phyloP scores from a whole-genome alignment of 2,797 vertebrate genomes.

The Acipenser transmontanus region DNA sequence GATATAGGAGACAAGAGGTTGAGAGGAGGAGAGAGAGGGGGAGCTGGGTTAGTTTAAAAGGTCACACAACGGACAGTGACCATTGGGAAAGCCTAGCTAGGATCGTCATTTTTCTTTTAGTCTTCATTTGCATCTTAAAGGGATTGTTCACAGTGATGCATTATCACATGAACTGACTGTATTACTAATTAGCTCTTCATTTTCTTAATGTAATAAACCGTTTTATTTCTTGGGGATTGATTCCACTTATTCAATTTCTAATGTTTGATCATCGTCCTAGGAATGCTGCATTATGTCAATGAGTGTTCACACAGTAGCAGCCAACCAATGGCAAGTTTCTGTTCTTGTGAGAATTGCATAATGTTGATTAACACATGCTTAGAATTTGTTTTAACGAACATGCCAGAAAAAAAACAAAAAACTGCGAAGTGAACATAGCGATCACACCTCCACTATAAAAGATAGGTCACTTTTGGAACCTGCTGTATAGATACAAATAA shows the following conservation, averaged over 20 bases:
- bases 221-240: constrained; percentile 7
- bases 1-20: constrained; percentile 2
- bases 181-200: constrained; percentile 9
- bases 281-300: too few relatives aligned
- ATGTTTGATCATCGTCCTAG: not conserved
- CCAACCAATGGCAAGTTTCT: too few relatives aligned
- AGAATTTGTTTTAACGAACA: too few relatives aligned
- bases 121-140: constrained; percentile 18
- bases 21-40: constrained; percentile 5
- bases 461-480: too few relatives aligned
- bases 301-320: too few relatives aligned
- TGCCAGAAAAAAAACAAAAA: too few relatives aligned
- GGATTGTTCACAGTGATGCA: not conserved
- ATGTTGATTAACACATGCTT: too few relatives aligned
- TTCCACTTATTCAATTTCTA: not conserved
- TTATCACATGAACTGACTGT: not conserved
- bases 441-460: too few relatives aligned
- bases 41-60: constrained; percentile 27
- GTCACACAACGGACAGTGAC: constrained; percentile 25
- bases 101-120: constrained; percentile 15
- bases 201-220: not conserved
- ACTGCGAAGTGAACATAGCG: too few relatives aligned
- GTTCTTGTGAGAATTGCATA: too few relatives aligned
- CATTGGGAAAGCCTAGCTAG: constrained; percentile 8
- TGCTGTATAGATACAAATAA: too few relatives aligned